phyloP scores from a whole-genome alignment of 2,888 invertebrate genomes.

The Agonopterix arenella region DNA sequence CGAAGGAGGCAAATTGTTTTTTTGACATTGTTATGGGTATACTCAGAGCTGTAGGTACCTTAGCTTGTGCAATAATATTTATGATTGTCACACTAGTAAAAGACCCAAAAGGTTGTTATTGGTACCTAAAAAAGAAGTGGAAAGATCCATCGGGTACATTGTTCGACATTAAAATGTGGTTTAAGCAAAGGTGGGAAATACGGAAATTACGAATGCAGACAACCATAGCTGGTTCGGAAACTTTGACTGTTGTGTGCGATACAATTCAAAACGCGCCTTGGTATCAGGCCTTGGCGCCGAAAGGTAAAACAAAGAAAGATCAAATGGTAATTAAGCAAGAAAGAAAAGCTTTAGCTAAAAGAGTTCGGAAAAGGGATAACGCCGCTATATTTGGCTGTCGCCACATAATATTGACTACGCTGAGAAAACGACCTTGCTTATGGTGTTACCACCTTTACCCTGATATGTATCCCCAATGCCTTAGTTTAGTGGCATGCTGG shows the following conservation, averaged over 20 bases:
- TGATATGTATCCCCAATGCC: slow-evolving; percentile 40
- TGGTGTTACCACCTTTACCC: slow-evolving; percentile 49
- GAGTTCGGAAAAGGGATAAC: slow-evolving; percentile 24
- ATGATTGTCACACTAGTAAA: slow-evolving; percentile 17
- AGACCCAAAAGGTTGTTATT: slow-evolving; percentile 24
- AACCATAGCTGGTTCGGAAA: slow-evolving; percentile 28
- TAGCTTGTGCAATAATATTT: slow-evolving; percentile 10
- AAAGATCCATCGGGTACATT: slow-evolving; percentile 23
- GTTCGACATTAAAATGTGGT: slow-evolving; percentile 17
- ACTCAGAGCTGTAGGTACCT: slow-evolving; percentile 15
- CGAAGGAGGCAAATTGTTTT: slow-evolving; percentile 23
- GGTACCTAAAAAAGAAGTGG: slow-evolving; percentile 19
- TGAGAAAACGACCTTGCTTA: slow-evolving; percentile 42
- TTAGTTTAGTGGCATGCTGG: slow-evolving; percentile 26
- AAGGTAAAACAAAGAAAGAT: slow-evolving; percentile 31
- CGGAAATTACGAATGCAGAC: slow-evolving; percentile 29
- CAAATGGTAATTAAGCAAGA: slow-evolving; percentile 13
- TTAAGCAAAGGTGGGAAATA: slow-evolving; percentile 17
- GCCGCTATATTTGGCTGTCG: slow-evolving; percentile 30
- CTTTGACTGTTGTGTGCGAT: slow-evolving; percentile 27
- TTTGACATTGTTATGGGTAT: slow-evolving; percentile 26
- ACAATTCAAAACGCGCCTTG: slow-evolving; percentile 24
- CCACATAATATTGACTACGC: slow-evolving; percentile 31
- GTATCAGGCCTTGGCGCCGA: slow-evolving; percentile 24
- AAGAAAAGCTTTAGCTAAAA: slow-evolving; percentile 17